phyloP scores from a whole-genome alignment of 1,140 invertebrate genomes.

The Penaeus vannamei region DNA sequence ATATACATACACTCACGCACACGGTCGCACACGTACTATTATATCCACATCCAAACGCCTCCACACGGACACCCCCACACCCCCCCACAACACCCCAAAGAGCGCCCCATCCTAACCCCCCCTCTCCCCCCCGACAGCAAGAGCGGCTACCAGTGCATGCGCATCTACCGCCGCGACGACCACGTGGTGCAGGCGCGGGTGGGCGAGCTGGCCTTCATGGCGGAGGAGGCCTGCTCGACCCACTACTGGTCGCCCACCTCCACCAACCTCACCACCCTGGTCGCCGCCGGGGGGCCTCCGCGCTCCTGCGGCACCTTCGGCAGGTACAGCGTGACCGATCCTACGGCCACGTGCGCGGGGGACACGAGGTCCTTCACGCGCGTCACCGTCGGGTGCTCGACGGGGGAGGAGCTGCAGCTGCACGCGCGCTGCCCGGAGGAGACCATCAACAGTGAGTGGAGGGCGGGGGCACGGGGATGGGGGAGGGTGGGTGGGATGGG shows the following conservation, averaged over 20 bases:
- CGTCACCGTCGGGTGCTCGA: slow-evolving; percentile 47
- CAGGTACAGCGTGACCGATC: slow-evolving; percentile 57
- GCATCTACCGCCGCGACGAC: slow-evolving; percentile 83
- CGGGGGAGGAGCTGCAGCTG: slow-evolving; percentile 69
- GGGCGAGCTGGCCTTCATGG: slow-evolving; percentile 64
- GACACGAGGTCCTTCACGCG: slow-evolving; percentile 52
- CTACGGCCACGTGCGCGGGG: not conserved
- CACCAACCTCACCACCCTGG: slow-evolving; percentile 68
- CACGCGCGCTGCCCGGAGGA: slow-evolving; percentile 70
- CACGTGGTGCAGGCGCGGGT: slow-evolving; percentile 85
- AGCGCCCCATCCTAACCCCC: not conserved
- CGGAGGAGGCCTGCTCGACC: slow-evolving; percentile 69
- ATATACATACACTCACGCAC: not conserved
- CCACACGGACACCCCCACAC: not conserved
- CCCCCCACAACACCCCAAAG: not conserved
- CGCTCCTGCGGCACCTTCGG: slow-evolving; percentile 63
- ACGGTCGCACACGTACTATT: not conserved
- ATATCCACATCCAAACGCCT: not conserved
- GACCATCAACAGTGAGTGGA: slow-evolving; percentile 68
- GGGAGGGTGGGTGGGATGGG: too few species aligned
- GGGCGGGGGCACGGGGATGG: not conserved
- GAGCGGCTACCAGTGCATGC: slow-evolving; percentile 88
- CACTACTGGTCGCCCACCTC: slow-evolving; percentile 68
- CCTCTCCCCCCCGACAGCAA: slow-evolving; percentile 76
- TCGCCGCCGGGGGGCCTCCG: slow-evolving; percentile 58